phyloP scores from a whole-genome alignment of 2,888 invertebrate genomes.

The Drosophila macrospina region DNA sequence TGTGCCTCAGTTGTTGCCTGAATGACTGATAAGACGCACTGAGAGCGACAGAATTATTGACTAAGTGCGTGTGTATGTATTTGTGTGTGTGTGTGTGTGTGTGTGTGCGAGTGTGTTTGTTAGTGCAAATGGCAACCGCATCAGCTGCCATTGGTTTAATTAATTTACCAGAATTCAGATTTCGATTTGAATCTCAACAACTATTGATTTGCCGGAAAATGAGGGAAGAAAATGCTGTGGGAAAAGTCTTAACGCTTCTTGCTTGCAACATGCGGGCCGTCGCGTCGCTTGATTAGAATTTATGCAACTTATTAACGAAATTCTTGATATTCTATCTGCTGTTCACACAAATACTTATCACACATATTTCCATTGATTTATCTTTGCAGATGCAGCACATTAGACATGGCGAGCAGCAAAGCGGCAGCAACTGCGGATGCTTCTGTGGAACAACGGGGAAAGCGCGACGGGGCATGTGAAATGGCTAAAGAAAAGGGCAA shows the following conservation, averaged over 20 bases:
- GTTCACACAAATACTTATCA: neutral
- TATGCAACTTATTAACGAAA: slow-evolving; percentile 51
- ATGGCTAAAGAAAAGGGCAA: slow-evolving; percentile 54
- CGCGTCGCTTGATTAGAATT: slow-evolving; percentile 42
- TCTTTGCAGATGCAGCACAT: slow-evolving; percentile 1
- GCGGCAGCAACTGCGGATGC: neutral
- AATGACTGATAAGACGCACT: slow-evolving; percentile 51
- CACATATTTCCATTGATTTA: neutral
- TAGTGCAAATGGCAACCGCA: slow-evolving; percentile 48
- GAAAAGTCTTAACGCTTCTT: slow-evolving; percentile 27
- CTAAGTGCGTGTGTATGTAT: slow-evolving; percentile 16
- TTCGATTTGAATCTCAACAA: slow-evolving; percentile 71
- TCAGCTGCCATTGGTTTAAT: slow-evolving; percentile 71
- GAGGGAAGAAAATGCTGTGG: slow-evolving; percentile 27
- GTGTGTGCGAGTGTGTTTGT: slow-evolving; percentile 2
- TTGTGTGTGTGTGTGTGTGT: slow-evolving; percentile 10
- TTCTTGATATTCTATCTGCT: neutral
- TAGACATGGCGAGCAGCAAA: slow-evolving; percentile 4
- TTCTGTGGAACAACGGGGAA: slow-evolving; percentile 1
- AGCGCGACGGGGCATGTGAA: slow-evolving; percentile 14
- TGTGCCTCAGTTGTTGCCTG: slow-evolving; percentile 50
- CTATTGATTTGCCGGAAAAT: slow-evolving; percentile 34
- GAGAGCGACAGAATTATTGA: slow-evolving; percentile 43
- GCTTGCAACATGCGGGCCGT: slow-evolving; percentile 40
- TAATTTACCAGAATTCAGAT: slow-evolving; percentile 72